Percentiles rank a stretch among this genome's conserved stretches.
Evolutionary conservation across 1,140 invertebrate species (phyloP).

Genomic region (Diprion similis): DNA sequence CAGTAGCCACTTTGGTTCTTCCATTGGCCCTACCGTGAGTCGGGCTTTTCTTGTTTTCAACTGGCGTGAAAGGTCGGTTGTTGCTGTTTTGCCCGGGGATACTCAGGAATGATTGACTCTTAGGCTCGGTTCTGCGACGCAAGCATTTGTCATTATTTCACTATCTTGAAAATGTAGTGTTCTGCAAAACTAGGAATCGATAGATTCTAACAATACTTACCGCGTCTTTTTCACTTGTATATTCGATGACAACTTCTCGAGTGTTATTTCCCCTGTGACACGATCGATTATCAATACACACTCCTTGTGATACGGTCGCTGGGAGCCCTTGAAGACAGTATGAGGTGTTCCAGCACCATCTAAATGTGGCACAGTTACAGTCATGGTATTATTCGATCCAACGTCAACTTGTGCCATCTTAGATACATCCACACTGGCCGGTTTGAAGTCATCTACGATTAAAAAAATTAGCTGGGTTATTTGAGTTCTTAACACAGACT

Average conservation of each 20-base stretch:
- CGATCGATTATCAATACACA: constrained; percentile 95
- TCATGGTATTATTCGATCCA: constrained; percentile 85
- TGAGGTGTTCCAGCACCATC: constrained; percentile 87
- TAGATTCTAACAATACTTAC: constrained; percentile 52
- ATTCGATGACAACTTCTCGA: constrained; percentile 90
- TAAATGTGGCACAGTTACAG: constrained; percentile 92
- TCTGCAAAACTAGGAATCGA: background rate
- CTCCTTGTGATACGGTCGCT: constrained; percentile 89
- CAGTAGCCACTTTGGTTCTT: constrained; percentile 70
- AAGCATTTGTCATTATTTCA: background rate
- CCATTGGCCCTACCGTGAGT: constrained; percentile 68
- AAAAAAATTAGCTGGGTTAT: constrained; percentile 23
- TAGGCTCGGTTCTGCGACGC: constrained; percentile 43
- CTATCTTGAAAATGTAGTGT: constrained; percentile 15
- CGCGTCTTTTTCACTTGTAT: constrained; percentile 96
- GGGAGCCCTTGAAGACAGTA: constrained; percentile 93
- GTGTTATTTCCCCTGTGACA: constrained; percentile 87
- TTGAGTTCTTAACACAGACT: background rate
- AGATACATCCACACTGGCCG: constrained; percentile 91
- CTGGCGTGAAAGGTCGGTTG: constrained; percentile 57
- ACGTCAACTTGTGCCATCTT: constrained; percentile 91
- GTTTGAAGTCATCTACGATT: constrained; percentile 94
- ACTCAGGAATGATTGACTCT: constrained; percentile 34
- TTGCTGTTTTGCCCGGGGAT: constrained; percentile 37
- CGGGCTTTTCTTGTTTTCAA: constrained; percentile 53